Conservation (phyloP, 2,113 vertebrate genomes). For the Castor canadensis region DNA sequence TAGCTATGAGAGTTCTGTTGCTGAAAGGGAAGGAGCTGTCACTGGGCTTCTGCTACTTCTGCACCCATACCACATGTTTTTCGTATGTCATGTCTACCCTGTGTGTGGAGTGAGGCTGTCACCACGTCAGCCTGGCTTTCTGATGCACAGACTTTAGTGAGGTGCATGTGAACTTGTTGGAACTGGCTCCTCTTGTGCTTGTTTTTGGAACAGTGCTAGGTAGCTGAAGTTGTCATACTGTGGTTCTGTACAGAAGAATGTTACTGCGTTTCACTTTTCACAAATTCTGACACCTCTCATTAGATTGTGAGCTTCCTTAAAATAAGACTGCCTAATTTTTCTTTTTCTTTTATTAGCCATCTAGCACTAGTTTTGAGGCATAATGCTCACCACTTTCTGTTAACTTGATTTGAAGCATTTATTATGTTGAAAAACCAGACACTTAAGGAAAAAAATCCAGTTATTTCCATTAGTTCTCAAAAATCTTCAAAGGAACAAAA, state of each 20-base stretch:
- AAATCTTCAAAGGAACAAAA: constrained; percentile 25
- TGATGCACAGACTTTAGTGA: neutral
- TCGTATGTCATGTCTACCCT: no score
- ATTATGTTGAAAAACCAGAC: neutral
- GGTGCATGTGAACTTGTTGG: neutral
- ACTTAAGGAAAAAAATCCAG: neutral
- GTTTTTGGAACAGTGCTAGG: neutral
- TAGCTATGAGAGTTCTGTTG: neutral
- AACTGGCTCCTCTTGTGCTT: neutral
- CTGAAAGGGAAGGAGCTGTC: neutral
- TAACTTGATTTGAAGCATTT: constrained; percentile 31
- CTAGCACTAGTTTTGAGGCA: neutral
- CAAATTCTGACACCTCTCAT: neutral
- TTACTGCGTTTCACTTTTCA: neutral
- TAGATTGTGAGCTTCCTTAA: neutral
- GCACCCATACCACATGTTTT: no score
- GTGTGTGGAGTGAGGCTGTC: neutral
- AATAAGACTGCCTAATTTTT: neutral
- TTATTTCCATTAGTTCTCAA: neutral
- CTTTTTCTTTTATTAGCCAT: neutral
- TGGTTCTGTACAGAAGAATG: neutral
- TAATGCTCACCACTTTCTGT: neutral
- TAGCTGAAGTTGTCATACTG: neutral
- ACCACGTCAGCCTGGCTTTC: neutral
- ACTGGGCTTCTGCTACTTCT: neutral